Percentiles rank a stretch among this genome's conserved stretches.
These are phyloP conservation scores for Panulirus ornatus DNA, from an alignment of 1,140 invertebrate species.

Conservation along the genomic window DNA sequence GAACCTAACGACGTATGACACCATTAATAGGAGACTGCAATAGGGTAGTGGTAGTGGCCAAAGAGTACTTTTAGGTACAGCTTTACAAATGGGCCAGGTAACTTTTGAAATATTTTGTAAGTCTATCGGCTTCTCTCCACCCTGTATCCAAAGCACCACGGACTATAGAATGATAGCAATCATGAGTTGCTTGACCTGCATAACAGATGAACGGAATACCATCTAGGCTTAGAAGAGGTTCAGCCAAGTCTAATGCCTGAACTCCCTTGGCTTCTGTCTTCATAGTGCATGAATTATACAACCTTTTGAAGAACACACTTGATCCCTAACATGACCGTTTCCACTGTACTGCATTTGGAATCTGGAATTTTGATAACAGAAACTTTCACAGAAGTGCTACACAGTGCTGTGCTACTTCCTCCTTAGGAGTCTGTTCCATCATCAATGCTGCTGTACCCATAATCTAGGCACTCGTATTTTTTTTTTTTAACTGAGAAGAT, in stretches of 20 bases:
- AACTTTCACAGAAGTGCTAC: conserved; percentile 4
- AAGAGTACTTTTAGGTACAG: no score
- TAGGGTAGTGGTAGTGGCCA: no score
- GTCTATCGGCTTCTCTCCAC: conserved; percentile 50
- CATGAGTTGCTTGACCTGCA: conserved; percentile 61
- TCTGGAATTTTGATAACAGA: conserved; percentile 14
- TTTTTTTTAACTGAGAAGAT: no score
- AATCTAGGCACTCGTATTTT: conserved; percentile 57
- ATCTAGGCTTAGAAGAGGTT: conserved; percentile 20
- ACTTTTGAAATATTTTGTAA: conserved; percentile 31
- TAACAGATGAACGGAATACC: conserved; percentile 51
- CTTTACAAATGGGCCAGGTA: no score
- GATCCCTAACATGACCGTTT: conserved; percentile 51
- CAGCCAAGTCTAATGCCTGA: conserved; percentile 43
- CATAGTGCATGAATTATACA: conserved; percentile 45
- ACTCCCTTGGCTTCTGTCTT: conserved; percentile 37
- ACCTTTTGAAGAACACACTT: conserved; percentile 27
- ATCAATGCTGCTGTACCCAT: conserved; percentile 15
- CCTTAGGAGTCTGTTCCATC: conserved; percentile 34
- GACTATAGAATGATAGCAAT: conserved; percentile 54
- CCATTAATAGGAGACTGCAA: no score
- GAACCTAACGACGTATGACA: no score
- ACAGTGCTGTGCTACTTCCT: conserved; percentile 44
- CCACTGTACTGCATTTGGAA: conserved; percentile 44
- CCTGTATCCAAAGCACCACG: conserved; percentile 62